A percentile compares a stretch with the other conserved stretches of the same genome.
phyloP scores from a whole-genome alignment of 2,113 vertebrate species.

The Mungos mungo region DNA sequence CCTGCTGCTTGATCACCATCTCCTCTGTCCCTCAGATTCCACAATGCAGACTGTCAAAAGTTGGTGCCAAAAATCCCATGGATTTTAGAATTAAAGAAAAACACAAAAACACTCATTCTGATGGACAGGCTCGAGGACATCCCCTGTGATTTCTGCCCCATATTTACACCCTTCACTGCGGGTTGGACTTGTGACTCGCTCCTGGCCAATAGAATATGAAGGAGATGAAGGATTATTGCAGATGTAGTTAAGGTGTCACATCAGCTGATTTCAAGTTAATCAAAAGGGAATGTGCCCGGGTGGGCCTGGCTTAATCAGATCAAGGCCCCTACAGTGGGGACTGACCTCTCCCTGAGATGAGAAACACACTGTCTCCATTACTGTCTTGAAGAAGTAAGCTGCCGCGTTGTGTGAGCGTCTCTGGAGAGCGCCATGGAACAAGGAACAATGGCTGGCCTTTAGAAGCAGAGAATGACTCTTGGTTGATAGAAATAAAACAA shows the following conservation, averaged over 20 bases:
- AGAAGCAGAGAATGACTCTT: background rate
- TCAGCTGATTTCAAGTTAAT: background rate
- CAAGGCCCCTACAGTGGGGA: background rate
- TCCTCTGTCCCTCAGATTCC: background rate
- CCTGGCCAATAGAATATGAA: background rate
- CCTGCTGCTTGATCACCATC: background rate
- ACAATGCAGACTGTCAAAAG: background rate
- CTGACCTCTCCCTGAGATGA: background rate
- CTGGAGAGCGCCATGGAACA: background rate
- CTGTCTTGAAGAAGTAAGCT: slow-evolving; percentile 3
- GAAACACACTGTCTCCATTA: background rate
- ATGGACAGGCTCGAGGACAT: no score
- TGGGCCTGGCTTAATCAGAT: background rate
- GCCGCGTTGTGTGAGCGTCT: background rate
- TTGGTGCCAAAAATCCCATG: background rate
- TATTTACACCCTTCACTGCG: background rate
- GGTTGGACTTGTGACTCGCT: background rate
- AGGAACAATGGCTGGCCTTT: background rate
- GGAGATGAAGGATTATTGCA: background rate
- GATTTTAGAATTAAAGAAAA: background rate
- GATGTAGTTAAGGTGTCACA: background rate
- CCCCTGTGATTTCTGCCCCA: background rate
- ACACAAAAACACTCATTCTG: background rate
- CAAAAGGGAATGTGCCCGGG: background rate
- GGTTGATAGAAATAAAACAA: background rate